Evolutionary conservation across 2,797 vertebrate genomes (phyloP), one percentile per base, ranked within the genome.

Genomic region (Coranthus polyacanthus): DNA sequence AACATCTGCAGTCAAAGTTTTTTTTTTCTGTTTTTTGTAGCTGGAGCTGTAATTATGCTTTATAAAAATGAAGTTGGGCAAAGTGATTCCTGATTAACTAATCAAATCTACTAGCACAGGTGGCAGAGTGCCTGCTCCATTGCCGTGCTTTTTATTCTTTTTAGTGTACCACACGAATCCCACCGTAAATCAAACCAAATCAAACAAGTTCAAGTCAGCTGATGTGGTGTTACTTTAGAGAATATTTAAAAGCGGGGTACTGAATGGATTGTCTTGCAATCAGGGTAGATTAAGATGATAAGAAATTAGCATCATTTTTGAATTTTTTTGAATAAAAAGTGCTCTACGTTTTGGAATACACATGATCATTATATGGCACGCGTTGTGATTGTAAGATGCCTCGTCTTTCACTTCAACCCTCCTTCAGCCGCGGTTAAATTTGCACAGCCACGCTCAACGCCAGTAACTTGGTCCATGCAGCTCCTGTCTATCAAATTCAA

Each of bases 1-100:
- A 80, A 87, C 73, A 87, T 86, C 83, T 89, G 83, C 72, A 73
- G 72, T 78, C 37, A 59, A 74, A 72, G 18, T 59, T 66, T 39
- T 54, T 34, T 24, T 32, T 26, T 60, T 68, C 54, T 50, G 46
- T 60, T 55, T 55, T 17, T 16, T 12, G 15, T 72, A 69, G 49
- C 65, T 65, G 46, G 38, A 46, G 32, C 75, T 78, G 51, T 79
- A 88, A 87, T 89, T 88, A 85, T 61, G 65, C 54, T 79, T 88
- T 75, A 59, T 72, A 71, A 83, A 83, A 81, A 66, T 76, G 46
- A 61, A 51, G 44, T 69, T 78, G 55, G 60, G 68, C 70, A 85
- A 84, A 87, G 81, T 74, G 68, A 87, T 77, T 89, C 74, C 66
- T 89, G 86, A 90, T 91, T 82, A 88, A 82, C 79, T 86, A 87